Evolutionary conservation across 2,113 vertebrate genomes (phyloP).

Genomic region (Lamprologus sp.): DNA sequence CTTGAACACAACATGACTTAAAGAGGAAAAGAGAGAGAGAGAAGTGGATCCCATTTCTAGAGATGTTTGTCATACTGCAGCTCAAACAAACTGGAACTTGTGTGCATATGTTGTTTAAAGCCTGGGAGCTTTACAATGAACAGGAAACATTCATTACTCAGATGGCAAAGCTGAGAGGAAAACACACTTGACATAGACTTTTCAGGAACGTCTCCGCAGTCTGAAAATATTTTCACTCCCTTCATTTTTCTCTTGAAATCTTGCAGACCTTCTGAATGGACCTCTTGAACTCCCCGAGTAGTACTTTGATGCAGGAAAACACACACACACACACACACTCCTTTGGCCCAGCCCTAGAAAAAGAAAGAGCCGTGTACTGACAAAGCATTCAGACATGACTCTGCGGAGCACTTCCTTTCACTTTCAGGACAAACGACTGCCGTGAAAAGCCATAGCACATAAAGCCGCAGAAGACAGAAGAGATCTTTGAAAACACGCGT

Average conservation of each 20-base stretch:
- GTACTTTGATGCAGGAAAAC: neutral
- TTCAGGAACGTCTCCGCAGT: neutral
- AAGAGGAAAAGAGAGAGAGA: neutral
- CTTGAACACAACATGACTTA: neutral
- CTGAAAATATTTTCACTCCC: conserved; percentile 13
- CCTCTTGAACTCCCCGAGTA: conserved; percentile 4
- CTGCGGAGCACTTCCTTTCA: neutral
- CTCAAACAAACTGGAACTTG: neutral
- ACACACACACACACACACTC: neutral
- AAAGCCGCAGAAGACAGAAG: neutral
- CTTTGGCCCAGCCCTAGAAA: neutral
- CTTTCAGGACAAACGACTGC: neutral
- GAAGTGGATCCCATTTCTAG: neutral
- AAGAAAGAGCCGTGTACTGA: neutral
- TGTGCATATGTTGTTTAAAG: neutral
- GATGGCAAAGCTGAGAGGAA: conserved; percentile 2
- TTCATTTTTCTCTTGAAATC: neutral
- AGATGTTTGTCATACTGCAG: neutral
- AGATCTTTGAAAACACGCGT: neutral
- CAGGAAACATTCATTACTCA: conserved; percentile 3
- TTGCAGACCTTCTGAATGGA: neutral
- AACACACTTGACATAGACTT: conserved; percentile 27
- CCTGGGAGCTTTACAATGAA: neutral
- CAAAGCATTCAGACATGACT: neutral
- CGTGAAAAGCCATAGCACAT: neutral